A percentile compares a stretch with the other conserved stretches of the same genome.
Evolutionary conservation across 2,113 vertebrate genomes (phyloP).

Genomic region (Centropus unirufus): DNA sequence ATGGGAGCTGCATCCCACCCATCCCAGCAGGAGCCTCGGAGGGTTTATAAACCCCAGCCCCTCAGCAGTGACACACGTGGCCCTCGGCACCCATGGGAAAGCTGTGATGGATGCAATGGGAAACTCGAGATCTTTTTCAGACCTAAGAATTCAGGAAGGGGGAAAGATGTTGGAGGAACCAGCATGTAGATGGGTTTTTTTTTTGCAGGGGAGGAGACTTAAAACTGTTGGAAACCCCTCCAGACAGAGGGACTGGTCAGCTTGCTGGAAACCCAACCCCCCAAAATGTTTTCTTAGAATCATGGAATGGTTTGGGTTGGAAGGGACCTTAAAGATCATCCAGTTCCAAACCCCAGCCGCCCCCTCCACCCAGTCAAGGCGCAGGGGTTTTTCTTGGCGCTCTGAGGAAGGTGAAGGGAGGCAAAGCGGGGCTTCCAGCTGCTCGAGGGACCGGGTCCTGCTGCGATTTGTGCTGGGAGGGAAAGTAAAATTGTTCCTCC

Average conservation of each 20-base stretch:
- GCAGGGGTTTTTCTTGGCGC: conserved; percentile 32
- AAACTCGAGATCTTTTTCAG: neutral
- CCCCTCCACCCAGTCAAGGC: neutral
- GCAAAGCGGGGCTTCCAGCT: neutral
- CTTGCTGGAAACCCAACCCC: too few relatives aligned
- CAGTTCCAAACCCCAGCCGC: too few relatives aligned
- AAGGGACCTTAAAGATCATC: too few relatives aligned
- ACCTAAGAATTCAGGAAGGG: neutral
- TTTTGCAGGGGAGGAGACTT: neutral
- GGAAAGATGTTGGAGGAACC: neutral
- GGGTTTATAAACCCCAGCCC: neutral
- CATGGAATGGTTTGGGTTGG: too few relatives aligned
- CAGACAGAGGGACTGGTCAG: too few relatives aligned
- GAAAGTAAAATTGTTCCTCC: neutral
- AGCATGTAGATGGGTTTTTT: too few relatives aligned
- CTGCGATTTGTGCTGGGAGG: neutral
- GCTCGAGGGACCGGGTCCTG: fast-evolving
- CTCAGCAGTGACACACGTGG: fast-evolving
- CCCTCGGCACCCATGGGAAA: neutral
- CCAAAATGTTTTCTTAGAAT: too few relatives aligned
- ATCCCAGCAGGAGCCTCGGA: fast-evolving
- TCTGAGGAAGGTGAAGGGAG: neutral
- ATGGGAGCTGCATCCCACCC: neutral
- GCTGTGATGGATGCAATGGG: fast-evolving
- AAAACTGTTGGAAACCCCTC: too few relatives aligned